These are phyloP conservation scores for Akabosia matsudoensis DNA, from an alignment of 1,140 invertebrate genomes.

Conservation along the genomic window DNA sequence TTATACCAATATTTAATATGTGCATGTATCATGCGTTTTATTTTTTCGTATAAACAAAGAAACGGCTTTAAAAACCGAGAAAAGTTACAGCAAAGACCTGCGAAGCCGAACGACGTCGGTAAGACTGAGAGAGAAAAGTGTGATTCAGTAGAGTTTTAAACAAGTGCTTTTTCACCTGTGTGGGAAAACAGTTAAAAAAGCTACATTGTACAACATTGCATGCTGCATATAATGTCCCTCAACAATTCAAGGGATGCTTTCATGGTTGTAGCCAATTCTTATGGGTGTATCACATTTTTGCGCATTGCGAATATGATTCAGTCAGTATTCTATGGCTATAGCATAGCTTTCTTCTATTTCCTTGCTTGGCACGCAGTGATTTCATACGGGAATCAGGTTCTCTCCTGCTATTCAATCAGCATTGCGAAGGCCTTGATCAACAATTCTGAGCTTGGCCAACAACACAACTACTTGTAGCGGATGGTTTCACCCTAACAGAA, in stretches of 20 bases:
- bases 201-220: no score
- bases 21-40: neutral
- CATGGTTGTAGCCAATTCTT: neutral
- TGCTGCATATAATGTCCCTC: neutral
- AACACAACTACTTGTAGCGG: no score
- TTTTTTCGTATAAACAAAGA: neutral
- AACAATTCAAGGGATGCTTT: neutral
- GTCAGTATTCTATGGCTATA: neutral
- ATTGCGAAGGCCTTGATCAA: no score
- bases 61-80: neutral
- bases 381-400: no score
- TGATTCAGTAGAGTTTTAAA: slow-evolving; percentile 40
- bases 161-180: slow-evolving; percentile 42
- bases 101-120: slow-evolving; percentile 12
- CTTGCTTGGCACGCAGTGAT: no score
- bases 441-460: no score
- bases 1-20: neutral
- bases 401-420: no score
- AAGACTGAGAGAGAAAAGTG: slow-evolving; percentile 45
- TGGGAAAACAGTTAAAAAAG: slow-evolving; percentile 38
- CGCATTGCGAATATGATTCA: neutral
- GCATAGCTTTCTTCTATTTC: neutral
- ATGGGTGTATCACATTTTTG: neutral
- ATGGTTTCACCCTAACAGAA: no score
- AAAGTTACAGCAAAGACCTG: neutral